Conservation (phyloP, 92 coral and sea anemone genomes). For the Plumapathes pennacea region DNA sequence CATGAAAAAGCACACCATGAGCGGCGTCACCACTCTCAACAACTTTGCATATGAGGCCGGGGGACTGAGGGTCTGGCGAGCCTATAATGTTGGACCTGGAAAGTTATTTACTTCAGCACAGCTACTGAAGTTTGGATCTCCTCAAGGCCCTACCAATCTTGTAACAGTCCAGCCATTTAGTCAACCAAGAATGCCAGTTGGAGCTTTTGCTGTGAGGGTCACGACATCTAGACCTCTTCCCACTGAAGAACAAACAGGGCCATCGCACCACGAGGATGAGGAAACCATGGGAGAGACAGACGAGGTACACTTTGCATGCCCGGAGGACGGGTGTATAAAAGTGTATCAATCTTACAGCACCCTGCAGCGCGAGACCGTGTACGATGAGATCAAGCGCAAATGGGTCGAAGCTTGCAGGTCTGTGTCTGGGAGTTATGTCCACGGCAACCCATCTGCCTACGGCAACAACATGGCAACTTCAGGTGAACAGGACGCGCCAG, state of each 20-base stretch:
- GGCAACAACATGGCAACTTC: not conserved
- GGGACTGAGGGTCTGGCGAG: constrained; percentile 9
- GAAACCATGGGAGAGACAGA: not conserved
- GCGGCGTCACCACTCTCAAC: constrained; percentile 14
- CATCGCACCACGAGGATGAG: not conserved
- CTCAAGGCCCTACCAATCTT: constrained; percentile 12
- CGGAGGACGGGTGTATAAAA: constrained; percentile 30
- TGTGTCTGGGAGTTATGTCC: not conserved
- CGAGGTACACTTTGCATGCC: constrained; percentile 7
- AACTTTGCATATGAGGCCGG: constrained; percentile 10
- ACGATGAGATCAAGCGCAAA: too few relatives aligned
- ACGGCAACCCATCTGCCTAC: not conserved
- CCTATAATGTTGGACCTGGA: constrained; percentile 17
- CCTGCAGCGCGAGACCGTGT: constrained; percentile 9
- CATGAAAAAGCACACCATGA: constrained; percentile 8
- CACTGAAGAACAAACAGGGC: not conserved
- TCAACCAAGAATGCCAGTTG: not conserved
- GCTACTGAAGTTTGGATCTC: constrained; percentile 1
- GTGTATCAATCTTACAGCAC: constrained; percentile 2
- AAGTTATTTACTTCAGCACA: constrained; percentile 9
- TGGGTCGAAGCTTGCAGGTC: too few relatives aligned
- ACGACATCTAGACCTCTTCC: not conserved
- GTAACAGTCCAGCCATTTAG: constrained; percentile 1
- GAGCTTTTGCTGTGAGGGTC: not conserved
- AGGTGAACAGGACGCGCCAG: constrained; percentile 1